These are phyloP conservation scores for Ceyx margarethae DNA, from an alignment of 2,113 vertebrate species.

Conservation along the genomic window DNA sequence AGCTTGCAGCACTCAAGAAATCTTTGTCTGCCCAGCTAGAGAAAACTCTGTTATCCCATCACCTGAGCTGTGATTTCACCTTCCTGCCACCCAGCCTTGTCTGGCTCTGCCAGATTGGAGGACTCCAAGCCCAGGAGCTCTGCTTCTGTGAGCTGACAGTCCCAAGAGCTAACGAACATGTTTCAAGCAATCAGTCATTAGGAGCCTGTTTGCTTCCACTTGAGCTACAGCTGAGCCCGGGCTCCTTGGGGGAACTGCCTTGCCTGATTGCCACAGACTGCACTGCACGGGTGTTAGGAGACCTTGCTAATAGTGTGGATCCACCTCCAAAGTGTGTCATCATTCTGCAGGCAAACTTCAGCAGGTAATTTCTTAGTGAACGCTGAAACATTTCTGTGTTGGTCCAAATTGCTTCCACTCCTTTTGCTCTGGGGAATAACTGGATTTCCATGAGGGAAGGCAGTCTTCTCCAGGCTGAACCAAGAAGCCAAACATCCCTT, in stretches of 20 bases:
- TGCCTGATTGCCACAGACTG: background rate
- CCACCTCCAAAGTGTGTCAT: background rate
- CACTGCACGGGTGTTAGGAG: background rate
- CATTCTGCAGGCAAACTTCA: background rate
- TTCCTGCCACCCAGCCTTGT: background rate
- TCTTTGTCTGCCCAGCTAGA: rapidly evolving
- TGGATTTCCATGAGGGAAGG: background rate
- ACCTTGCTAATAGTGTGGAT: background rate
- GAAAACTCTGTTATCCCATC: background rate
- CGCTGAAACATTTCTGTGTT: background rate
- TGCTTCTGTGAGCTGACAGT: background rate
- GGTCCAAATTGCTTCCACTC: background rate
- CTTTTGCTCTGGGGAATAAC: background rate
- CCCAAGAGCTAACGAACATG: background rate
- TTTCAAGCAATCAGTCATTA: background rate
- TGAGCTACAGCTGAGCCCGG: background rate
- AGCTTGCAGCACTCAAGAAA: background rate
- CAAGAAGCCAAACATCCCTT: background rate
- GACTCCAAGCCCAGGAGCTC: background rate
- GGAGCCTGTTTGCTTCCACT: background rate
- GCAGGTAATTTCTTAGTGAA: background rate
- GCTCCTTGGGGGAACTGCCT: background rate
- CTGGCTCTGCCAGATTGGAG: rapidly evolving
- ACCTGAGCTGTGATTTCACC: background rate
- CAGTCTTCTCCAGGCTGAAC: background rate